A percentile compares a stretch with the other conserved stretches of the same genome.
Conservation (phyloP, 1,140 invertebrate genomes). For the Aphaenogaster rudis region DNA sequence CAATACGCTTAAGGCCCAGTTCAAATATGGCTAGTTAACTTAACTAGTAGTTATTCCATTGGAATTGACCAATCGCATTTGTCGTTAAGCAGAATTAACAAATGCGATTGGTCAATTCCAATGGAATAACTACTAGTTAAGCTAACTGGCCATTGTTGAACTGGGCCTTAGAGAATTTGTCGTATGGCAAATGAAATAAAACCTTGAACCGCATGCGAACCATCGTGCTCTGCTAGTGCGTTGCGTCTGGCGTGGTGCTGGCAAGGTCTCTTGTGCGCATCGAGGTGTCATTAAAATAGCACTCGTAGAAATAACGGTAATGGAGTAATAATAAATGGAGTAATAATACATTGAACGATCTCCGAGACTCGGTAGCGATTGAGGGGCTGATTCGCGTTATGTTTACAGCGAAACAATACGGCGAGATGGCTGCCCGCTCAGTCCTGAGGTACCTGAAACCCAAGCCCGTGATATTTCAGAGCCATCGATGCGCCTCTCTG, state of each 20-base stretch:
- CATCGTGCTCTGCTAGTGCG: background rate
- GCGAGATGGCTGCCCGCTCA: slow-evolving; percentile 81
- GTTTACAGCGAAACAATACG: slow-evolving; percentile 50
- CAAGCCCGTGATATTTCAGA: slow-evolving; percentile 78
- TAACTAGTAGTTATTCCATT: too few species aligned
- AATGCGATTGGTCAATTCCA: too few species aligned
- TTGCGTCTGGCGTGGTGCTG: background rate
- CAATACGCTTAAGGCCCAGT: too few species aligned
- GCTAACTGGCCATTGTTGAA: too few species aligned
- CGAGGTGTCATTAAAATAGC: slow-evolving; percentile 79
- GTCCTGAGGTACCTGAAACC: slow-evolving; percentile 81
- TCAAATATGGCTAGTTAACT: too few species aligned
- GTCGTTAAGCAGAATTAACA: too few species aligned
- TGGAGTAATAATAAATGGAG: slow-evolving; percentile 42
- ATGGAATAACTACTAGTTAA: too few species aligned
- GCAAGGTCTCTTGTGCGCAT: slow-evolving; percentile 73
- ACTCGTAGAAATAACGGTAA: slow-evolving; percentile 60
- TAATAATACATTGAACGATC: slow-evolving; percentile 27
- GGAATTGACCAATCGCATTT: too few species aligned
- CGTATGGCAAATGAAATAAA: background rate
- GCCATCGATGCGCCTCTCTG: slow-evolving; percentile 80
- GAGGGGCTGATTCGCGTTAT: slow-evolving; percentile 17
- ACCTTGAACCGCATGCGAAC: background rate
- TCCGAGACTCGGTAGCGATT: background rate
- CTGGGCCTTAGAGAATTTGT: too few species aligned